phyloP scores from a whole-genome alignment of 2,113 vertebrate genomes.

The Melanerpes formicivorus region DNA sequence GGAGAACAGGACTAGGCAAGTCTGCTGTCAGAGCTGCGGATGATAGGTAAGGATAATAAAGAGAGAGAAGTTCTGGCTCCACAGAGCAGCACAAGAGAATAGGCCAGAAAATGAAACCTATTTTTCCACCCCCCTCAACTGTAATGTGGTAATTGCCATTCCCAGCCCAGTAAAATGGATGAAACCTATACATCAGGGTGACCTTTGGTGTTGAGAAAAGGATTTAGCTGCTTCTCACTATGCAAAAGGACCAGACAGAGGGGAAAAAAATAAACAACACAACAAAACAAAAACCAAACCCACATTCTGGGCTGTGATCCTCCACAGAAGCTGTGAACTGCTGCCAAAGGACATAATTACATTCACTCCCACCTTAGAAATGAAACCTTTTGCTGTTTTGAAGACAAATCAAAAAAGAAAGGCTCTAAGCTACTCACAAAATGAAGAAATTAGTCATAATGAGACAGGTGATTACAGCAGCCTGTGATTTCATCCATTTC shows the following conservation, averaged over 20 bases:
- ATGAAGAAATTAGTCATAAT: conserved; percentile 5
- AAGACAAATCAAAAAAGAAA: neutral
- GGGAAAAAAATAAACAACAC: too few species aligned
- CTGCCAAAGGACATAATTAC: conserved; percentile 17
- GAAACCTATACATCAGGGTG: neutral
- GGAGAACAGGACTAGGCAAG: neutral
- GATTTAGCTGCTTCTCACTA: neutral
- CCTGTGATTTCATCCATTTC: neutral
- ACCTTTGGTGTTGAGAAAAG: conserved; percentile 14
- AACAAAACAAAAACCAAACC: neutral
- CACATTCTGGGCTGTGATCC: neutral
- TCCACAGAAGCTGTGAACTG: conserved; percentile 14
- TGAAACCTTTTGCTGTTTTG: neutral
- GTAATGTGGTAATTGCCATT: neutral
- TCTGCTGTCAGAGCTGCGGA: neutral
- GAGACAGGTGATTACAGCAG: neutral
- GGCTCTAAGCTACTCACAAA: conserved; percentile 1
- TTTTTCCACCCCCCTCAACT: fast-evolving
- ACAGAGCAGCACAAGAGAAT: neutral
- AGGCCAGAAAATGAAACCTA: neutral
- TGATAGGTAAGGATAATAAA: neutral
- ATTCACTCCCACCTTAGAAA: neutral
- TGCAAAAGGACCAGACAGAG: neutral
- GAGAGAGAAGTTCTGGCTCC: neutral
- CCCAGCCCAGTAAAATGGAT: neutral